Evolutionary conservation across 2,797 vertebrate species (phyloP), one percentile per base, ranked within the genome.

Genomic region (Anisognathus igniventris): DNA sequence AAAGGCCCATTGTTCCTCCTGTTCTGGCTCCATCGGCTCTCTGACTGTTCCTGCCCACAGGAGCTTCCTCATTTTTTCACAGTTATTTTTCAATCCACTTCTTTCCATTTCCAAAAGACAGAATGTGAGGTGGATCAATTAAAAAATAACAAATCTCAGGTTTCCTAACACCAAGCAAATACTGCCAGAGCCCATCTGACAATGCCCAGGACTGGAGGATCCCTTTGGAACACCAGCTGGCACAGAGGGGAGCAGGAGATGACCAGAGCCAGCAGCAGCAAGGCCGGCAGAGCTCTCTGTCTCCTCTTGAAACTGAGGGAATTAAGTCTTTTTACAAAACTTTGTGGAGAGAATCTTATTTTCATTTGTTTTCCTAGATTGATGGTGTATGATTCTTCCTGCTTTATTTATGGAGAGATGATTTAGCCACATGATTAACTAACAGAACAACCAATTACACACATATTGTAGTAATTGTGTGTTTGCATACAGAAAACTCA

Each of bases 21-120:
- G 75, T 57, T 93, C 93, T 88, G 68, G 87, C 75, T 91, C 45
- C 70, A 91, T 78, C 54, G 66, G 23, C 62, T 30, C 75, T 37
- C 62, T 79, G 86, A 51, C 17, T 3, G n/a, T 35, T 71, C 53
- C 72, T 88, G 65, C 87, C 91, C 86, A 56, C 54, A 90, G 82
- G 53, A 93, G 66, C 78, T 96, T 96, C 95, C 92, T 96, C 42
- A 2, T 88, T 94, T 92, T 88, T 92, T 65, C 85, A 31, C 22
- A 5, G 19, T 65, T 58, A 21, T n/a, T 65, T 76, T 86, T 89
- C 68, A 77, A 74, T 83, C 64, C 64, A 61, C 37, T 86, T 75
- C 66, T 86, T 83, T 66, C 67, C 60, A 47, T 47, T 88, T 77
- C 67, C 66, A 75, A 67, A 90, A 91, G 61, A 51, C 22, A n/a